Conservation (phyloP, 2,113 vertebrate species). For the Sinocyclocheilus rhinocerous region DNA sequence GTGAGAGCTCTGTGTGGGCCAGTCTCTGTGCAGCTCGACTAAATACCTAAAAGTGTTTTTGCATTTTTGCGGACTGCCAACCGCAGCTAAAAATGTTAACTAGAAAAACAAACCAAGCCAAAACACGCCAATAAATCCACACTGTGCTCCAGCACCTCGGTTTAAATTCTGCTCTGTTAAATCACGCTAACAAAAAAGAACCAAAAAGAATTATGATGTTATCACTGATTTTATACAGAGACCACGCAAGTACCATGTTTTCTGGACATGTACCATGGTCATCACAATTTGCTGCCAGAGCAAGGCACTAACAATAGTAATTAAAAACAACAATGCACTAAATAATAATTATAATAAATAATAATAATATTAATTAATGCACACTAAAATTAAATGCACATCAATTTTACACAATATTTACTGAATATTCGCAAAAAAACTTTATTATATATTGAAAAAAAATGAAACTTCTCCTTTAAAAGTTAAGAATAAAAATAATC, state of each 20-base stretch:
- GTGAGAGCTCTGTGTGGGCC: not conserved
- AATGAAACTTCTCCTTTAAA: too few species aligned
- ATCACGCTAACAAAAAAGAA: not conserved
- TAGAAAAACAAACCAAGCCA: conserved; percentile 38
- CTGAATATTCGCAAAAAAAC: too few species aligned
- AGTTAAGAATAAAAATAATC: too few species aligned
- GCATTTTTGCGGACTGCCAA: conserved; percentile 36
- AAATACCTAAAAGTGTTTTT: conserved; percentile 34
- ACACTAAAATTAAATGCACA: too few species aligned
- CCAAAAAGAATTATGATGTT: not conserved
- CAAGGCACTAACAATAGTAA: not conserved
- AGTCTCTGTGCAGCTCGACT: conserved; percentile 13
- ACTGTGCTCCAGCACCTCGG: not conserved
- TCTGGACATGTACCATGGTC: not conserved
- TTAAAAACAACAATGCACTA: not conserved
- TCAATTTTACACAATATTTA: too few species aligned
- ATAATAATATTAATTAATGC: too few species aligned
- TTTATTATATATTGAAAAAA: too few species aligned
- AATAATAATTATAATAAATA: too few species aligned
- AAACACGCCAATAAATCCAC: conserved; percentile 37
- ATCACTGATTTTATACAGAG: not conserved
- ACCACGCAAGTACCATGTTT: not conserved
- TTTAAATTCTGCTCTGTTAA: not conserved
- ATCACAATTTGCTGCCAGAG: not conserved
- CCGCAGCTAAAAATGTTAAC: conserved; percentile 43